Evolutionary conservation across 2,888 invertebrate species (phyloP), one percentile per base, ranked within the genome.

Genomic region (Syrista parreyssii): DNA sequence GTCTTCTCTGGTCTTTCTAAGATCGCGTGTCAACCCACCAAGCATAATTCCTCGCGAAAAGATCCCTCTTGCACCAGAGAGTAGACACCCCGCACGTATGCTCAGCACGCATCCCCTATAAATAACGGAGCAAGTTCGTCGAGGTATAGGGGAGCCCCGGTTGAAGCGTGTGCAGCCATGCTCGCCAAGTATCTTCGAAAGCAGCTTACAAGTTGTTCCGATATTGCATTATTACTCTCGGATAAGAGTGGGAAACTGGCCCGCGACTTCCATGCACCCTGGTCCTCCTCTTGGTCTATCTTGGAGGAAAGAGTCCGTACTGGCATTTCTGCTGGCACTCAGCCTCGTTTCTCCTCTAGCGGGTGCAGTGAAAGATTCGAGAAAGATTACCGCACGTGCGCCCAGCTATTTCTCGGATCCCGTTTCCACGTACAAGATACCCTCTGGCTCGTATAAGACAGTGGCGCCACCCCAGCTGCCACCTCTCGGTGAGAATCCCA

Each of bases 221-320:
- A 88, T 88, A 87, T 87, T 87, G 86, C 88, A 86, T 88, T 89
- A 89, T 89, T 88, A 87, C 86, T 87, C 85, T 82, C 80, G 71
- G 77, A 69, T 55, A 40, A 72, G 68, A 76, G 74, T 73, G 75
- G 40, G 74, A 74, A 35, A 73, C 35, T 33, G 55, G 75, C 68
- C 55, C 40, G 31, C 1, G 73, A 72, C 73, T 68, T n/a, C n/a
- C 12, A 69, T 74, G 33, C 74, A 34, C n/a, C 55, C 30, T 11
- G 12, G 55, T 6, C 6, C 55, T 55, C 23, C 15, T 55, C 55
- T 23, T 23, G 55, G 9, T 23, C 55, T 55, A 6, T 23, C 9
- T 55, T 68, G 68, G 31, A 68, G 12, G 12, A 32, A 76, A 75
- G 55, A 4, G 71, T 35, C 72, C 40, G 23, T 71, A 36, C 78